phyloP scores from a whole-genome alignment of 2,888 invertebrate genomes.

The Apocheima hispidaria region DNA sequence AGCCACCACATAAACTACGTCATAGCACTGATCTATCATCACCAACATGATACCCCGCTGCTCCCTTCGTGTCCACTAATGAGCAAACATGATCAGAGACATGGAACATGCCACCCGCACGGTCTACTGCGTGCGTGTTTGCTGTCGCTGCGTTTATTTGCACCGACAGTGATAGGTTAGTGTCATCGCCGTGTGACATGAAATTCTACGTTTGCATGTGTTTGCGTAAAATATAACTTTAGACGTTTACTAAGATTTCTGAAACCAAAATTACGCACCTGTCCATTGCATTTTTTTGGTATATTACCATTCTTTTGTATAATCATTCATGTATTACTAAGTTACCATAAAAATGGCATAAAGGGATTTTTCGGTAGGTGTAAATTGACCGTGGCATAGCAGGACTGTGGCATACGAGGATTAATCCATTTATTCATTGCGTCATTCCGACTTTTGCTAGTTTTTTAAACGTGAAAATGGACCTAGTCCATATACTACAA shows the following conservation, averaged over 20 bases:
- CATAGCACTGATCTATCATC: slow-evolving; percentile 27
- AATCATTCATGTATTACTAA: no score
- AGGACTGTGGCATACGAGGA: no score
- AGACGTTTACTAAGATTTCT: background rate
- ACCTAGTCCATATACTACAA: no score
- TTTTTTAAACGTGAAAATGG: no score
- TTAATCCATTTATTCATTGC: no score
- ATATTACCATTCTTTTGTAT: no score
- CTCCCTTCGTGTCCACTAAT: slow-evolving; percentile 66
- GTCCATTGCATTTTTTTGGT: background rate
- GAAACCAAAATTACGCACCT: background rate
- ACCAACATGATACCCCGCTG: slow-evolving; percentile 49
- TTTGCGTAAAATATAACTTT: background rate
- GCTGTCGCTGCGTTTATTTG: slow-evolving; percentile 47
- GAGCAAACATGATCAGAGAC: slow-evolving; percentile 67
- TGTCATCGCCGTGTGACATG: slow-evolving; percentile 5
- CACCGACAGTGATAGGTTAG: slow-evolving; percentile 23
- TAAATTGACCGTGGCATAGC: no score
- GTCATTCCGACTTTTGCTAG: no score
- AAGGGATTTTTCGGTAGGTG: no score
- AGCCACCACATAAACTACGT: background rate
- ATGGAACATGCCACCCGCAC: slow-evolving; percentile 45
- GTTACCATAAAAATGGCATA: no score
- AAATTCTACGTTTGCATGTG: background rate
- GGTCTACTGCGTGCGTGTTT: slow-evolving; percentile 55